Evolutionary conservation across 2,888 invertebrate genomes (phyloP).

Genomic region (Chrysolina oricalcia): DNA sequence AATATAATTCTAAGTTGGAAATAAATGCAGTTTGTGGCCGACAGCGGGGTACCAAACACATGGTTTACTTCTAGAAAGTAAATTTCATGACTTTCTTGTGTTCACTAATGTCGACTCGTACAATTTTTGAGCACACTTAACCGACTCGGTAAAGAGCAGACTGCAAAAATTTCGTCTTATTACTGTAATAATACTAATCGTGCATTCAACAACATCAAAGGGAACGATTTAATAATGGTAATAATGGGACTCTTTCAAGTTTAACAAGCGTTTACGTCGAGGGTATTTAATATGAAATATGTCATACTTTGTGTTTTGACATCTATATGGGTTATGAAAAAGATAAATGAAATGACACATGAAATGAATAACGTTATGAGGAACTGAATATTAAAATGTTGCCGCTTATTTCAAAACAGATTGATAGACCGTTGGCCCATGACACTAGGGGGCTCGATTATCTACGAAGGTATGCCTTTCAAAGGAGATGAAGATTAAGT

Average conservation of each 20-base stretch:
- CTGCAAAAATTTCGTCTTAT: conserved; percentile 42
- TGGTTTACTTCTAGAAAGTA: conserved; percentile 49
- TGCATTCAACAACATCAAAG: conserved; percentile 44
- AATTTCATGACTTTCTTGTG: conserved; percentile 49
- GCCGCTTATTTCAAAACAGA: too few relatives aligned
- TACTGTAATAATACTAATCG: conserved; percentile 50
- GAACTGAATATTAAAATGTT: too few relatives aligned
- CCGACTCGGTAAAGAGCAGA: conserved; percentile 31
- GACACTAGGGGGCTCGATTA: too few relatives aligned
- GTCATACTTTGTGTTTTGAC: conserved; percentile 8
- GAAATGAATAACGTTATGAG: too few relatives aligned
- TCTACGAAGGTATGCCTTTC: too few relatives aligned
- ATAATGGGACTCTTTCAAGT: conserved; percentile 32
- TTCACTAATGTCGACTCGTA: conserved; percentile 38
- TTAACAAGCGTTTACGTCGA: conserved; percentile 32
- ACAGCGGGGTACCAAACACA: conserved; percentile 45
- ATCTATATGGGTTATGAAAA: not conserved
- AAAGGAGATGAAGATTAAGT: too few relatives aligned
- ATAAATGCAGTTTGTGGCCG: conserved; percentile 39
- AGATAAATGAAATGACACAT: too few relatives aligned
- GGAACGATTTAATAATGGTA: conserved; percentile 42
- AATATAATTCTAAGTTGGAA: conserved; percentile 46
- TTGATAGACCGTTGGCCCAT: too few relatives aligned
- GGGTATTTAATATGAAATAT: conserved; percentile 6
- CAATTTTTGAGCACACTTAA: conserved; percentile 52